A percentile compares a stretch with the other conserved stretches of the same genome.
Evolutionary conservation across 2,797 vertebrate genomes (phyloP).

Genomic region (Chiloscyllium punctatum): DNA sequence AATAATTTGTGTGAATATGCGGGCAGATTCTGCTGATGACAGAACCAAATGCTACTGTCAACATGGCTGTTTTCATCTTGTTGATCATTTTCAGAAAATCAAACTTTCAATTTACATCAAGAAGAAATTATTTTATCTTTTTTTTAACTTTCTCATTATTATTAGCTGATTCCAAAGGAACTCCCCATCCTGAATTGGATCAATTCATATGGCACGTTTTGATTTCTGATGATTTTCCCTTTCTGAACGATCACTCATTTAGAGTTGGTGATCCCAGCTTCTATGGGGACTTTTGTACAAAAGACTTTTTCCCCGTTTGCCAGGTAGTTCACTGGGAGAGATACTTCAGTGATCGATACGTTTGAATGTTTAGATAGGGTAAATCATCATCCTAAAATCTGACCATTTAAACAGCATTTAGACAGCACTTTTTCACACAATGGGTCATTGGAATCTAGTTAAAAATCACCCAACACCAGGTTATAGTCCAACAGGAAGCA

Average conservation of each 20-base stretch:
- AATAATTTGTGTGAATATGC: neutral
- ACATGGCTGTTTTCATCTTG: neutral
- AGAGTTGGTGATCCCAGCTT: neutral
- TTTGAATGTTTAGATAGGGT: too few species aligned
- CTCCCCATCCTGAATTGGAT: neutral
- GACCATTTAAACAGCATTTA: too few species aligned
- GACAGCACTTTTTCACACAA: too few species aligned
- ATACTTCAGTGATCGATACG: too few species aligned
- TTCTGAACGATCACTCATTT: neutral
- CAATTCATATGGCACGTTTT: neutral
- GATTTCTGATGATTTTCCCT: neutral
- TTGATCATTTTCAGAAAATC: neutral
- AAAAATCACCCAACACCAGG: too few species aligned
- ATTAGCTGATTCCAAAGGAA: neutral
- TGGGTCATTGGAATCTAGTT: too few species aligned
- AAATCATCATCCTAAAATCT: too few species aligned
- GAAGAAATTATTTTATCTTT: neutral
- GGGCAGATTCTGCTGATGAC: neutral
- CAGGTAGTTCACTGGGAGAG: neutral
- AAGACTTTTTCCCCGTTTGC: neutral
- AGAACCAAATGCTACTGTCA: neutral
- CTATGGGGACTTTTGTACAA: neutral
- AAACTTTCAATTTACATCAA: neutral
- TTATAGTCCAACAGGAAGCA: too few species aligned
- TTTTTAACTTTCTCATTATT: neutral